Evolutionary conservation across 2,888 invertebrate species (phyloP).

Genomic region (Drosophila pegasa): DNA sequence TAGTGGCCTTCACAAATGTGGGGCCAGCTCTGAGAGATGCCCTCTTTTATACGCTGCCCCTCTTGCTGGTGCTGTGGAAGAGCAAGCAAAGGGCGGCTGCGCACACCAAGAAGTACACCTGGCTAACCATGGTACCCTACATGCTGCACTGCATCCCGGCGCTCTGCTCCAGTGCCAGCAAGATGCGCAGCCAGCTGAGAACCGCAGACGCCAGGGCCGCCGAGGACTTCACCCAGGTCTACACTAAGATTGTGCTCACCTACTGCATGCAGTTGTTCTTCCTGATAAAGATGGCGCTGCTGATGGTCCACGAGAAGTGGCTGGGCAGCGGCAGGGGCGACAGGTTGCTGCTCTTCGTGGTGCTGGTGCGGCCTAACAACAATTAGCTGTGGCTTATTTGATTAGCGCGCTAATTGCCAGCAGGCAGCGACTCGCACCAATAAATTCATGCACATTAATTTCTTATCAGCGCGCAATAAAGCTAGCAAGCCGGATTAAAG

Average conservation of each 20-base stretch:
- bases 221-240: no score
- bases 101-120: neutral
- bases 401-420: constrained; percentile 68
- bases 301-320: neutral
- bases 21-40: neutral
- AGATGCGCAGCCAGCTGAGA: neutral
- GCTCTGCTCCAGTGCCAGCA: neutral
- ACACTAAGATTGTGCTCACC: neutral
- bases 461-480: constrained; percentile 71
- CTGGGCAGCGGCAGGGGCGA: no score
- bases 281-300: neutral
- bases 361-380: constrained; percentile 18
- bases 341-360: neutral
- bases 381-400: constrained; percentile 70
- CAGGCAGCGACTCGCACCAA: constrained; percentile 60
- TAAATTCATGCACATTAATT: constrained; percentile 73
- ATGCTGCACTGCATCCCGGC: neutral
- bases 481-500: constrained; percentile 71
- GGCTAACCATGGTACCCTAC: constrained; percentile 6
- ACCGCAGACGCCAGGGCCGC: no score
- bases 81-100: no score
- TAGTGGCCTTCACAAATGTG: neutral
- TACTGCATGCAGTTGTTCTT: constrained; percentile 4
- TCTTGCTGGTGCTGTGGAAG: neutral
- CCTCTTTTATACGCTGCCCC: constrained; percentile 2